phyloP scores from a whole-genome alignment of 2,113 vertebrate species.

The Willisornis vidua region DNA sequence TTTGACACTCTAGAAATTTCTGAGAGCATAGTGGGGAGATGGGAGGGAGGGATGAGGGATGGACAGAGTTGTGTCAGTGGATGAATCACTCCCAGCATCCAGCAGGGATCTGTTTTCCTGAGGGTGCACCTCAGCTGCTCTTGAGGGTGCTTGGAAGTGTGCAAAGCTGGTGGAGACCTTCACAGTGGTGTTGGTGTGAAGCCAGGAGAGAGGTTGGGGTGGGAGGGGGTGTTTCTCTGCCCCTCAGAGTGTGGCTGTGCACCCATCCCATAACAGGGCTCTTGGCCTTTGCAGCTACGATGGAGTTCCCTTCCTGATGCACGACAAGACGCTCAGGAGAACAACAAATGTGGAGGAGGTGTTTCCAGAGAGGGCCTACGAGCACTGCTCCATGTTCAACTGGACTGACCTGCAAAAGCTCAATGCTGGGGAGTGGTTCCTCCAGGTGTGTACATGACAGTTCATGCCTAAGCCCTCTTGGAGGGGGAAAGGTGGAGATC shows the following conservation, averaged over 20 bases:
- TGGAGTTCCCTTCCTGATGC: conserved; percentile 93
- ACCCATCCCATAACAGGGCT: background rate
- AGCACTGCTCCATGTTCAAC: conserved; percentile 89
- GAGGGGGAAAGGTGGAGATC: background rate
- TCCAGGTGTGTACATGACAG: conserved; percentile 76
- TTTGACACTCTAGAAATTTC: background rate
- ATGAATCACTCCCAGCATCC: background rate
- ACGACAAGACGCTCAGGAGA: conserved; percentile 84
- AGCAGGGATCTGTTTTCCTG: background rate
- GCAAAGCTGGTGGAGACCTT: background rate
- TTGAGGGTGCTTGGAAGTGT: background rate
- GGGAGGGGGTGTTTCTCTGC: background rate
- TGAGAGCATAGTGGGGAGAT: background rate
- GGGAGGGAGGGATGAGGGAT: background rate
- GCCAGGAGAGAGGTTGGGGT: background rate
- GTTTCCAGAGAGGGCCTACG: conserved; percentile 79
- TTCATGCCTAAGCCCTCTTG: background rate
- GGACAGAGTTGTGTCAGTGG: background rate
- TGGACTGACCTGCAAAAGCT: conserved; percentile 91
- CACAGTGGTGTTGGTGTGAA: background rate
- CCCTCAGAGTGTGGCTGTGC: rapidly evolving
- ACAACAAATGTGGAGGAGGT: conserved; percentile 86
- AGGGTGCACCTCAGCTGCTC: background rate
- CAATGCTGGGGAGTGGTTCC: conserved; percentile 94
- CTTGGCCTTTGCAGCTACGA: conserved; percentile 80